Evolutionary conservation across 2,113 vertebrate genomes (phyloP).

Genomic region (Nicator chloris): DNA sequence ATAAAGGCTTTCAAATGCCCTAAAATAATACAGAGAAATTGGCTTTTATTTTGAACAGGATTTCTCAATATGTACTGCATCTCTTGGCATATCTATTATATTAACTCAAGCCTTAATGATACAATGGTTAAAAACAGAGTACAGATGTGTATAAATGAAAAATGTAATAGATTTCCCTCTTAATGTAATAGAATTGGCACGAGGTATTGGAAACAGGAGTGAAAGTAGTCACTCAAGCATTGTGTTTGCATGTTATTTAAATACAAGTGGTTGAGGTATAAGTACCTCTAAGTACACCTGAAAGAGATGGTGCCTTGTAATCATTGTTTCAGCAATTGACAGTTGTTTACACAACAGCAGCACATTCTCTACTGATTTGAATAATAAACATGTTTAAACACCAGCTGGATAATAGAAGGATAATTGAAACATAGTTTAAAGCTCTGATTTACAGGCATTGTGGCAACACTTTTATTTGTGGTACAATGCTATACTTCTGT

Average conservation of each 20-base stretch:
- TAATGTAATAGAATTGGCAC: conserved; percentile 82
- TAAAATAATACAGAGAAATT: conserved; percentile 75
- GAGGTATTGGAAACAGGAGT: conserved; percentile 68
- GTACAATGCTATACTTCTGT: conserved; percentile 75
- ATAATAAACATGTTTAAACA: conserved; percentile 87
- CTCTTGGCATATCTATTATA: conserved; percentile 75
- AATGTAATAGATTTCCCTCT: conserved; percentile 83
- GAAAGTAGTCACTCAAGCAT: conserved; percentile 80
- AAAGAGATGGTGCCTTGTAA: conserved; percentile 82
- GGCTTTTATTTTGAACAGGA: conserved; percentile 73
- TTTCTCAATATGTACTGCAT: conserved; percentile 64
- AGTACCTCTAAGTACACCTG: conserved; percentile 84
- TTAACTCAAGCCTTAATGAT: conserved; percentile 76
- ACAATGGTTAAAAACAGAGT: conserved; percentile 80
- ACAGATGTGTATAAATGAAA: conserved; percentile 80
- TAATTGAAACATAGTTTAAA: conserved; percentile 87
- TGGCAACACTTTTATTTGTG: conserved; percentile 76
- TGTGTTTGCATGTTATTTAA: conserved; percentile 84
- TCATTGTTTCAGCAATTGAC: conserved; percentile 87
- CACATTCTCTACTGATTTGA: conserved; percentile 83
- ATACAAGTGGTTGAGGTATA: conserved; percentile 79
- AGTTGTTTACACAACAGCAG: conserved; percentile 87
- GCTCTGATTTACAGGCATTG: conserved; percentile 82
- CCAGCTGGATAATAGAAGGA: conserved; percentile 85
- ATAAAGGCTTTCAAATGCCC: conserved; percentile 73